phyloP scores from a whole-genome alignment of 2,797 vertebrate genomes.

The Scolopax rusticola region DNA sequence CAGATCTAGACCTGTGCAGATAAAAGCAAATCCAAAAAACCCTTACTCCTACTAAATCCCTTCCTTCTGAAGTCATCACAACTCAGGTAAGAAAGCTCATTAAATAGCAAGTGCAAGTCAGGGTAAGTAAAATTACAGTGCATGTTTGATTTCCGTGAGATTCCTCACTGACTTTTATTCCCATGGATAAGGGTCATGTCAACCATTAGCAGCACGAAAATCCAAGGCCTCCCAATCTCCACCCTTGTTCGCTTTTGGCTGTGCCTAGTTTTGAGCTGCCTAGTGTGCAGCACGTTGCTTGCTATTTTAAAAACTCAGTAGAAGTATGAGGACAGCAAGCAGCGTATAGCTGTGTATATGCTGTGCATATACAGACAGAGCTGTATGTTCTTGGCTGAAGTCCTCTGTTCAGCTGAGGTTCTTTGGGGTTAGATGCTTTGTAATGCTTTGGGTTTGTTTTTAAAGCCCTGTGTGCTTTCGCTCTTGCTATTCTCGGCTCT shows the following conservation, averaged over 20 bases:
- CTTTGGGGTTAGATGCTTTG: neutral
- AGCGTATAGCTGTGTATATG: neutral
- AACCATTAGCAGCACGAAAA: neutral
- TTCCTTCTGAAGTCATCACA: neutral
- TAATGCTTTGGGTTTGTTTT: neutral
- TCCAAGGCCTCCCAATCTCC: neutral
- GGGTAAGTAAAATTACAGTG: neutral
- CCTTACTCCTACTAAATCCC: neutral
- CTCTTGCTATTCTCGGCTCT: neutral
- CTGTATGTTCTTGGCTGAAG: neutral
- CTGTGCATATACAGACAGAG: neutral
- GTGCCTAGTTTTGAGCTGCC: neutral
- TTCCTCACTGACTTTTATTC: neutral
- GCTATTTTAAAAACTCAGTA: neutral
- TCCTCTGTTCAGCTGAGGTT: neutral
- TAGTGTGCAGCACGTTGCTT: neutral
- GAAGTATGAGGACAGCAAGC: neutral
- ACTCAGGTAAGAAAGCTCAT: neutral
- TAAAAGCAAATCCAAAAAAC: neutral
- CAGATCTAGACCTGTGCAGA: constrained; percentile 26
- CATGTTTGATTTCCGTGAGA: neutral
- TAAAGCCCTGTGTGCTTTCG: neutral
- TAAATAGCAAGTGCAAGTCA: neutral
- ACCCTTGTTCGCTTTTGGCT: neutral
- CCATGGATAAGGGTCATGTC: neutral